Percentiles rank a stretch among this genome's conserved stretches.
Conservation (phyloP, 2,888 invertebrate species). For the Ichneumoninae sp. region DNA sequence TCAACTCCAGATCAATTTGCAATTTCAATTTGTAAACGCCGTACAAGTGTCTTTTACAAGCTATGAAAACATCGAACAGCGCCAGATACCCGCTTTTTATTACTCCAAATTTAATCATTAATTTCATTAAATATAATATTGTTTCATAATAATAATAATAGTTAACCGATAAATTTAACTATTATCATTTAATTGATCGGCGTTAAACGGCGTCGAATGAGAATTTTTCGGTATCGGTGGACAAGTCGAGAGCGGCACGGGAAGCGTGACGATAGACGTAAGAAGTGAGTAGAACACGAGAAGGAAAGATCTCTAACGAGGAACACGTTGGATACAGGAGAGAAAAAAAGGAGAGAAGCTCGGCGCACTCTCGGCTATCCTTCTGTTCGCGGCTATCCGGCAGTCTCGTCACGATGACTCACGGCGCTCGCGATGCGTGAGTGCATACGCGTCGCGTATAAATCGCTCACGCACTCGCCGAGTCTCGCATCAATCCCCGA, state of each 20-base stretch:
- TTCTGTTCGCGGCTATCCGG: constrained; percentile 64
- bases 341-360: constrained; percentile 4
- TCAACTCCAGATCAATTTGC: constrained; percentile 8
- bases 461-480: constrained; percentile 74
- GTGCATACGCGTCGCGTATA: constrained; percentile 74
- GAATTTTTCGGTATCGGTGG: background rate
- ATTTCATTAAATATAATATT: background rate
- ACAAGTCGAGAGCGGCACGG: background rate
- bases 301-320: background rate
- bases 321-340: background rate
- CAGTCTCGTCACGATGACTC: constrained; percentile 76
- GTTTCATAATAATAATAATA: background rate
- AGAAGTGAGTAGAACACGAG: background rate
- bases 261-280: background rate
- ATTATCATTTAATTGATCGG: background rate
- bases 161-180: background rate
- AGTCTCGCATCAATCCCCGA: constrained; percentile 74
- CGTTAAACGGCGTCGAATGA: background rate
- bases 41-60: background rate
- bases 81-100: background rate
- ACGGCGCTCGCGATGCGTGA: constrained; percentile 69
- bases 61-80: background rate
- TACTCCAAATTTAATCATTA: background rate
- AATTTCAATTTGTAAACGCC: background rate
- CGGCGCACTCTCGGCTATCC: constrained; percentile 17